Evolutionary conservation across 2,888 invertebrate species (phyloP).

Genomic region (Himalopsyche kuldschensis): DNA sequence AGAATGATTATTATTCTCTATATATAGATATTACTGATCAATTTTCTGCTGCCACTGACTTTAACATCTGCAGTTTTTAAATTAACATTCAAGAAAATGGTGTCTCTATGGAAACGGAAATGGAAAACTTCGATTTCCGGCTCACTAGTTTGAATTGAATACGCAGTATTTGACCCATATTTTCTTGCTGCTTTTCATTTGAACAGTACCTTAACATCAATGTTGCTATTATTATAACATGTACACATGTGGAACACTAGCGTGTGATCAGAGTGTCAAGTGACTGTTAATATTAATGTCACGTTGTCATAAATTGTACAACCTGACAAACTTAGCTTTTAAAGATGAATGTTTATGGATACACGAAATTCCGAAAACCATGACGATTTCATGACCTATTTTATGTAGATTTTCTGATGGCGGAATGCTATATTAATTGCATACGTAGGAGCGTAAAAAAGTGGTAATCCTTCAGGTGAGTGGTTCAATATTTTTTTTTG

Average conservation of each 20-base stretch:
- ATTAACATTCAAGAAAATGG: background rate
- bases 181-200: conserved; percentile 1
- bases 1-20: no score
- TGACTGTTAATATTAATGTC: background rate
- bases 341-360: background rate
- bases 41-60: background rate
- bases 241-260: background rate
- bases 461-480: no score
- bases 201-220: background rate
- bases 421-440: no score
- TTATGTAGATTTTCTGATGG: no score
- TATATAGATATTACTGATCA: no score
- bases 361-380: no score
- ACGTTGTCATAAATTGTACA: background rate
- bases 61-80: background rate
- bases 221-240: background rate
- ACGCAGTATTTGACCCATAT: conserved; percentile 8
- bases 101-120: background rate
- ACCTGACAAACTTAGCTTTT: background rate
- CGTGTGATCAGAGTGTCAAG: background rate
- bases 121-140: background rate
- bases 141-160: conserved; percentile 1
- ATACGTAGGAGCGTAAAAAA: no score
- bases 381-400: no score
- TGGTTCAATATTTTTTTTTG: no score